Percentiles rank a stretch among this genome's conserved stretches.
Conservation (phyloP, 37 sponge, comb jelly and placozoan species). For the Ephydatia muelleri region DNA sequence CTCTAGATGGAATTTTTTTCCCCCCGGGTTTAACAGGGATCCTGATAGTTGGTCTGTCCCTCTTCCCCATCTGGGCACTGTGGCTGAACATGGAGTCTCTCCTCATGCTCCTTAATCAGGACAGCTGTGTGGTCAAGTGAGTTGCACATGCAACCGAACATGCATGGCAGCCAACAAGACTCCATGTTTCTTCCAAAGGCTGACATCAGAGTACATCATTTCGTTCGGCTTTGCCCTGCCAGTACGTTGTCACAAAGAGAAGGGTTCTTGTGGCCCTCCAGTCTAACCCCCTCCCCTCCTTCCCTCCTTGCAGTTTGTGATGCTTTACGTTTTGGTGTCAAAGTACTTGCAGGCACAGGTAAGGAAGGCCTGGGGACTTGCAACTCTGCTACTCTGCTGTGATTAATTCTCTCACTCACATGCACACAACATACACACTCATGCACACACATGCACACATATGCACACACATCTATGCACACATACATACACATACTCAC, state of each 20-base stretch:
- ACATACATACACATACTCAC: too few species aligned
- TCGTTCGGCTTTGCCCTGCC: neutral
- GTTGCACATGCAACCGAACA: neutral
- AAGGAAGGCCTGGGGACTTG: neutral
- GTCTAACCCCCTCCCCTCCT: neutral
- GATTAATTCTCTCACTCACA: too few species aligned
- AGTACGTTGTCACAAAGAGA: neutral
- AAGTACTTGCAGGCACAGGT: slow-evolving; percentile 67
- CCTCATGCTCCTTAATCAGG: slow-evolving; percentile 48
- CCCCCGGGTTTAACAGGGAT: too few species aligned
- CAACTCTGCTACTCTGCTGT: neutral
- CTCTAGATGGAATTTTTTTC: too few species aligned
- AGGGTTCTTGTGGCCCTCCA: neutral
- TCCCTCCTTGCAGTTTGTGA: slow-evolving; percentile 10
- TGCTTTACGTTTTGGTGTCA: slow-evolving; percentile 35
- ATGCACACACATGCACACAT: too few species aligned
- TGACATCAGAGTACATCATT: slow-evolving; percentile 12
- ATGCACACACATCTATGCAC: too few species aligned
- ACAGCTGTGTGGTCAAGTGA: slow-evolving; percentile 51
- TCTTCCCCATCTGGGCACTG: slow-evolving; percentile 25
- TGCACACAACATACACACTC: too few species aligned
- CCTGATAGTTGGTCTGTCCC: neutral
- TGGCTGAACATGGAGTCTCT: slow-evolving; percentile 71
- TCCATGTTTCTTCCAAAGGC: neutral
- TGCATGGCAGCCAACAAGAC: slow-evolving; percentile 1